Evolutionary conservation across 2,888 invertebrate species (phyloP), one percentile per base, ranked within the genome.

Genomic region (Myathropa florea): DNA sequence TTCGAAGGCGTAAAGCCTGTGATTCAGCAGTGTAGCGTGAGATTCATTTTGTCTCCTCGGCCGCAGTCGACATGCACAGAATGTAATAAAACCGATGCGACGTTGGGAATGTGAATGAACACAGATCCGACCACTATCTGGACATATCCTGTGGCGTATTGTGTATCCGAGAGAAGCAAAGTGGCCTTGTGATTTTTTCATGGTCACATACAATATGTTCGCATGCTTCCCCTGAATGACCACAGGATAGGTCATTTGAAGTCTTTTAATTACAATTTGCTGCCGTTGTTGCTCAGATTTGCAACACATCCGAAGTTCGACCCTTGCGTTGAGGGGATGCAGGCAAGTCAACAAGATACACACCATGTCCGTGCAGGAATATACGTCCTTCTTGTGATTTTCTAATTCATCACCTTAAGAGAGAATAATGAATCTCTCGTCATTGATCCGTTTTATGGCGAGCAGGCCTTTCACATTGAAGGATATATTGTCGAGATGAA

Each of bases 71-170:
- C 67, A 77, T 70, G 68, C 68, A 70, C 55, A 55, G 36, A 70
- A 53, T 63, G 68, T 68, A 70, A 77, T 77, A 77, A 63, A 61
- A 55, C 10, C 68, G 10, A 77, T 21, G 63, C 14, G 39, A 39
- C 36, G 39, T 28, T 14, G n/a, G 36, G 77, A 70, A 77, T 77
- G 61, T 21, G 77, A 70, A 77, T 70, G 61, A 70, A 61, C 18
- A 4, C 18, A 4, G 0, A 26, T 26, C 14, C 77, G 53, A 33
- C 68, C 68, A 4, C 18, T 18, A 18, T 6, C 18, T 7, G 36
- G 33, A 55, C 60, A 77, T 55, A 33, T 70, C 68, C 18, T 67
- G 3, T 39, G 23, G 64, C 21, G 14, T 39, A 7, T 14, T 53
- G n/a, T 30, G 60, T 21, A 26, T 26, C 21, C 1, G 24, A 60